Evolutionary conservation across 2,113 vertebrate genomes (phyloP).

Genomic region (Alouatta palliata): DNA sequence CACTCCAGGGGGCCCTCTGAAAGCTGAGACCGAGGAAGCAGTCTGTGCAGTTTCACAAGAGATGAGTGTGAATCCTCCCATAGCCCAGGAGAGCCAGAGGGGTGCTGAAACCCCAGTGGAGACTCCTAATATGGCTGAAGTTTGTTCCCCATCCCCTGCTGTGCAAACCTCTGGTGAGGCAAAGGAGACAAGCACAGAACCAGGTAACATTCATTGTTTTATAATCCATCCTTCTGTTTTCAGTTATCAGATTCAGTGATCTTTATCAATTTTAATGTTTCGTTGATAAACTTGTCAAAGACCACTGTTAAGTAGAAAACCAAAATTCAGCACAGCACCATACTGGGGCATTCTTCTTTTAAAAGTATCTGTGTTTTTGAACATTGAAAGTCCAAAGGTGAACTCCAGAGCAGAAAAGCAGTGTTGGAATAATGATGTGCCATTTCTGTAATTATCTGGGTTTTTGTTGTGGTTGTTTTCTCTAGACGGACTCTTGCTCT

Average conservation of each 20-base stretch:
- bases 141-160: not conserved
- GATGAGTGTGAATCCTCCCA: not conserved
- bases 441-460: not conserved
- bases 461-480: too few species aligned
- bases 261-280: slow-evolving; percentile 27
- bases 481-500: too few species aligned
- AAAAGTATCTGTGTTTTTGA: not conserved
- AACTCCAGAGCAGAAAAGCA: slow-evolving; percentile 16
- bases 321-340: not conserved
- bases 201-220: slow-evolving; percentile 46
- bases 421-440: not conserved
- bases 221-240: not conserved
- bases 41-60: not conserved
- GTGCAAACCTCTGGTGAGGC: not conserved
- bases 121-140: not conserved
- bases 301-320: not conserved
- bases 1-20: slow-evolving; percentile 9
- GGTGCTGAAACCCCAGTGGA: not conserved
- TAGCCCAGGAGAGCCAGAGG: not conserved
- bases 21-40: slow-evolving; percentile 37
- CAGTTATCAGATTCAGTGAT: not conserved
- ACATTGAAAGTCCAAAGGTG: not conserved
- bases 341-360: not conserved
- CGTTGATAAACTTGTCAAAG: slow-evolving; percentile 4
- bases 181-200: not conserved